phyloP scores from a whole-genome alignment of 2,888 invertebrate genomes.

The Odontothrips loti region DNA sequence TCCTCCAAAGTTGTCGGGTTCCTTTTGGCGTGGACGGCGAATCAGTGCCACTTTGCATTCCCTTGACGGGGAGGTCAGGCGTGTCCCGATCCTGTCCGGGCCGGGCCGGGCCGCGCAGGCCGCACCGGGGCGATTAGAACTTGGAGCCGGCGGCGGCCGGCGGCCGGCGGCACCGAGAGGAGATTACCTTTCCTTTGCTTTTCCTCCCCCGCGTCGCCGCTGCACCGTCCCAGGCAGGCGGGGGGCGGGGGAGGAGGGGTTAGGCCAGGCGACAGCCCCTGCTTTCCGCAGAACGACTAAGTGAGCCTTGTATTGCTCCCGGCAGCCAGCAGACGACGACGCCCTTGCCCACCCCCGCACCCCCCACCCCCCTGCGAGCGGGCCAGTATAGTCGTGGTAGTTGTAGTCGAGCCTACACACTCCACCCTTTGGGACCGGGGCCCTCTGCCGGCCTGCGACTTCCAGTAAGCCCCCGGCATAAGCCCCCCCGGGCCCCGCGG shows the following conservation, averaged over 20 bases:
- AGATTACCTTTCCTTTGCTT: neutral
- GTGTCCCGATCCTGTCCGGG: too few relatives aligned
- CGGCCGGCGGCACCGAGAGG: too few relatives aligned
- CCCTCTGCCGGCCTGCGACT: neutral
- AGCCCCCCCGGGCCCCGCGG: neutral
- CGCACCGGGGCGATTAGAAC: too few relatives aligned
- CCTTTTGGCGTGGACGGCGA: too few relatives aligned
- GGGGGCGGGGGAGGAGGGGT: neutral
- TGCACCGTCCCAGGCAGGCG: neutral
- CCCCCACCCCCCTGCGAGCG: neutral
- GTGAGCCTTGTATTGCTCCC: constrained; percentile 22
- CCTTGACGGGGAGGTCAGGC: too few relatives aligned
- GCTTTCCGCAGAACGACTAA: constrained; percentile 19
- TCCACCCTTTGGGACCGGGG: neutral
- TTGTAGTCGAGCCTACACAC: neutral
- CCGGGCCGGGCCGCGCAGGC: too few relatives aligned
- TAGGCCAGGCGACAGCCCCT: neutral
- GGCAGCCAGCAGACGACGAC: neutral
- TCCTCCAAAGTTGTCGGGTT: too few relatives aligned
- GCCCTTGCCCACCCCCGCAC: neutral
- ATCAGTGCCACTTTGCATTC: too few relatives aligned
- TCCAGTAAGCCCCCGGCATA: constrained; percentile 13
- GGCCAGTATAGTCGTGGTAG: constrained; percentile 3
- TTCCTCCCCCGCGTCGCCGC: neutral
- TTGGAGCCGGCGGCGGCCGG: too few relatives aligned